phyloP scores from a whole-genome alignment of 2,113 vertebrate species.

The Toxotes jaculatrix region DNA sequence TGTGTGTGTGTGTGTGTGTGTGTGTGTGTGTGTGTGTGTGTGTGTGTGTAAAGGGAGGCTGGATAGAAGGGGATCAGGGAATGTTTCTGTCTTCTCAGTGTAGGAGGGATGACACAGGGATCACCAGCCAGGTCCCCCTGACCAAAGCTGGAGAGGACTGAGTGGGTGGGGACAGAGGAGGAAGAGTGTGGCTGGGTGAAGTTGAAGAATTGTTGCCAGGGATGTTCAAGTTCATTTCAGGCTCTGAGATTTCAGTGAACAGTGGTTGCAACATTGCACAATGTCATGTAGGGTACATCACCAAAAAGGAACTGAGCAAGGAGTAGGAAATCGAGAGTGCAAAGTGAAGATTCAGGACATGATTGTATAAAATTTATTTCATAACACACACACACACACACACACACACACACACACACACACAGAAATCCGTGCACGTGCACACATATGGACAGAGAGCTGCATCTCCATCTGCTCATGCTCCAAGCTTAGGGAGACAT shows the following conservation, averaged over 20 bases:
- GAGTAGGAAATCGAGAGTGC: constrained; percentile 53
- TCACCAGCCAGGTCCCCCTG: constrained; percentile 56
- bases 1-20: constrained; percentile 3
- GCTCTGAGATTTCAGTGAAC: constrained; percentile 25
- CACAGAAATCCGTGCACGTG: neutral
- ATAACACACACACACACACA: constrained; percentile 41
- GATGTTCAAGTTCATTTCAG: constrained; percentile 53
- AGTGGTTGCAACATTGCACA: constrained; percentile 33
- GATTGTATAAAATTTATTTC: constrained; percentile 27
- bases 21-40: constrained; percentile 4
- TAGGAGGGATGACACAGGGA: constrained; percentile 55
- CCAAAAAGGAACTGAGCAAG: constrained; percentile 50
- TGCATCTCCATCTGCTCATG: constrained; percentile 77
- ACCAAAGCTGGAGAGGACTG: constrained; percentile 38
- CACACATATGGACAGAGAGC: constrained; percentile 59
- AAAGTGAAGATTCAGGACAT: constrained; percentile 20
- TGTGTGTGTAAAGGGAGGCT: constrained; percentile 9
- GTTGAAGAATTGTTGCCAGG: constrained; percentile 8
- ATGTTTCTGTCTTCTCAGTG: constrained; percentile 45
- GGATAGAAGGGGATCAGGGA: constrained; percentile 31
- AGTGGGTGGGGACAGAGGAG: constrained; percentile 33
- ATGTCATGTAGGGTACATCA: constrained; percentile 10
- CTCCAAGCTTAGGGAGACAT: constrained; percentile 66
- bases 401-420: constrained; percentile 38
- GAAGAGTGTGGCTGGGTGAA: constrained; percentile 30